Conservation (phyloP, 1,140 invertebrate genomes). For the Drosophila fuyamai region DNA sequence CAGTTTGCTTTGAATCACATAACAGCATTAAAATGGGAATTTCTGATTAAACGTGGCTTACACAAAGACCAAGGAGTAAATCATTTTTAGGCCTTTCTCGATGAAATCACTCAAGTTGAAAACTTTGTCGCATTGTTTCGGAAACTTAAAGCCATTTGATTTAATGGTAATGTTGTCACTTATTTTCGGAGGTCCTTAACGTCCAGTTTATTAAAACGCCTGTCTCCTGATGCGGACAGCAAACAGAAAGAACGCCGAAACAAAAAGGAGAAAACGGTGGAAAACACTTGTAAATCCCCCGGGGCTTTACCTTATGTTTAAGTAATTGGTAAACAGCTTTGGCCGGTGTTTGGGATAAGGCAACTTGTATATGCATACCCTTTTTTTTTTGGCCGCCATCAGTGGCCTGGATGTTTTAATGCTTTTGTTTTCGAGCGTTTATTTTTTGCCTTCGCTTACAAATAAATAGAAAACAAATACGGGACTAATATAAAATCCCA, state of each 20-base stretch:
- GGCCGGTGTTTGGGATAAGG: slow-evolving; percentile 36
- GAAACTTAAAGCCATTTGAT: slow-evolving; percentile 39
- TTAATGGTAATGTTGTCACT: slow-evolving; percentile 58
- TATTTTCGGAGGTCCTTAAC: slow-evolving; percentile 32
- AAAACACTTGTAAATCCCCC: slow-evolving; percentile 72
- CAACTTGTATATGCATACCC: slow-evolving; percentile 39
- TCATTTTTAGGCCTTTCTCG: not conserved
- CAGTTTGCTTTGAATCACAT: slow-evolving; percentile 47
- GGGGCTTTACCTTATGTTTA: slow-evolving; percentile 73
- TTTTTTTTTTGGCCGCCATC: slow-evolving; percentile 36
- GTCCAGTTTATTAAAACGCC: slow-evolving; percentile 45
- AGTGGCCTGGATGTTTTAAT: slow-evolving; percentile 37
- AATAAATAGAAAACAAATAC: slow-evolving; percentile 58
- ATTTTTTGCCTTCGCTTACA: slow-evolving; percentile 10
- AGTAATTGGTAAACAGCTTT: slow-evolving; percentile 79
- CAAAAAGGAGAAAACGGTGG: slow-evolving; percentile 19
- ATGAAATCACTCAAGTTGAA: not conserved
- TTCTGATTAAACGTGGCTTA: not conserved
- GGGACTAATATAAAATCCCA: slow-evolving; percentile 46
- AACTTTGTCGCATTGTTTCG: slow-evolving; percentile 5
- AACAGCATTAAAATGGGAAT: not conserved
- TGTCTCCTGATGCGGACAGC: slow-evolving; percentile 24
- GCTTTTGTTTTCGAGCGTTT: slow-evolving; percentile 37
- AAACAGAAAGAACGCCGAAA: slow-evolving; percentile 10
- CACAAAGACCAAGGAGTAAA: not conserved